phyloP scores from a whole-genome alignment of 2,113 vertebrate species.

The Hyperopisus bebe region DNA sequence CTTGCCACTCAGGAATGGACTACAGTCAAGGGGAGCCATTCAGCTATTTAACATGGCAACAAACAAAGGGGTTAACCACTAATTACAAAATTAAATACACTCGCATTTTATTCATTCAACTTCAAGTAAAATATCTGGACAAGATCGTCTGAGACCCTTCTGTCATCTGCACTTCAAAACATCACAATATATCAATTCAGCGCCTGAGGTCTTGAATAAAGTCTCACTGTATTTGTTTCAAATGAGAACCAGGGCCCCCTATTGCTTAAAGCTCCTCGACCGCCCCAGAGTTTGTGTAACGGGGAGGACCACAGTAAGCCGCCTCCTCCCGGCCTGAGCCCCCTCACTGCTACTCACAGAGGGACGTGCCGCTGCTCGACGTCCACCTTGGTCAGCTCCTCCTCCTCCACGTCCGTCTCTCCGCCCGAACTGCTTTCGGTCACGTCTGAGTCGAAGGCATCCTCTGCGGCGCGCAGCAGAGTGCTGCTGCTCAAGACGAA shows the following conservation, averaged over 20 bases:
- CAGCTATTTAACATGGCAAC: not conserved
- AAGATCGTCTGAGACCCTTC: not conserved
- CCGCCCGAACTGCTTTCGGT: slow-evolving; percentile 79
- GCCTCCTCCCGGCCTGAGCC: not conserved
- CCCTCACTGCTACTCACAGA: slow-evolving; percentile 60
- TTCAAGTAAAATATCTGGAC: not conserved
- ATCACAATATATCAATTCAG: not conserved
- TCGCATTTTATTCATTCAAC: not conserved
- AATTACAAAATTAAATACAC: not conserved
- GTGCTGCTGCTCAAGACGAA: slow-evolving; percentile 69
- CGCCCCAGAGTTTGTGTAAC: not conserved
- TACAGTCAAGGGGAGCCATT: not conserved
- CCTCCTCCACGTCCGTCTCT: slow-evolving; percentile 73
- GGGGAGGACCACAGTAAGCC: not conserved
- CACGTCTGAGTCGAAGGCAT: slow-evolving; percentile 74
- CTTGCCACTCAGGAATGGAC: not conserved
- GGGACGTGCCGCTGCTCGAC: slow-evolving; percentile 63
- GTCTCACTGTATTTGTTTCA: not conserved
- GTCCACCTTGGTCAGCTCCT: slow-evolving; percentile 67
- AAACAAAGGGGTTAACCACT: not conserved
- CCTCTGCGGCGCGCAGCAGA: slow-evolving; percentile 63
- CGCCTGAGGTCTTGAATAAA: not conserved
- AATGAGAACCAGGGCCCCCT: not conserved
- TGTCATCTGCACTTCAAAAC: not conserved
- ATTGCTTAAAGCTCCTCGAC: not conserved